Evolutionary conservation across 2,113 vertebrate species (phyloP).

Genomic region (Coregonus clupeaformis): DNA sequence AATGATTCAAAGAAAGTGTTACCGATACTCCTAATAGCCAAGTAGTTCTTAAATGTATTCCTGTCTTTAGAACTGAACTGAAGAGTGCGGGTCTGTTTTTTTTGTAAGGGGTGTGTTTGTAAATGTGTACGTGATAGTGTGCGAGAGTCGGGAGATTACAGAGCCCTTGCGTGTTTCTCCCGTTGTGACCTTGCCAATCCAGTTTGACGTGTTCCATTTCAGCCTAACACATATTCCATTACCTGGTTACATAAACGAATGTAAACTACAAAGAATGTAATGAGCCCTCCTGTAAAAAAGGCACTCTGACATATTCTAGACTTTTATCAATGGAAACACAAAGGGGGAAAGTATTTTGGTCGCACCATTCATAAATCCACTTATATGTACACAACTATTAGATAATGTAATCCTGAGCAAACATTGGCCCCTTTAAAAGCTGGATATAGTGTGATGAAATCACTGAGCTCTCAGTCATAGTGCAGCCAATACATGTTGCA

Average conservation of each 20-base stretch:
- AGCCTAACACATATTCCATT: slow-evolving; percentile 56
- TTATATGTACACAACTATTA: slow-evolving; percentile 23
- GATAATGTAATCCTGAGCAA: background rate
- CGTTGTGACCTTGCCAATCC: slow-evolving; percentile 62
- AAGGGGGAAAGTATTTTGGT: slow-evolving; percentile 16
- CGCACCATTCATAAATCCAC: slow-evolving; percentile 69
- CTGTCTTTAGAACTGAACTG: background rate
- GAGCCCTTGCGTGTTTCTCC: slow-evolving; percentile 55
- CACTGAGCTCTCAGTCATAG: background rate
- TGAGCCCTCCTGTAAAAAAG: slow-evolving; percentile 27
- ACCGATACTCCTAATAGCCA: background rate
- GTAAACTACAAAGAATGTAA: slow-evolving; percentile 69
- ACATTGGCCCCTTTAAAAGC: background rate
- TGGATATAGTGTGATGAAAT: background rate
- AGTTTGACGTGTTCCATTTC: slow-evolving; percentile 67
- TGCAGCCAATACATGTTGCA: too few relatives aligned
- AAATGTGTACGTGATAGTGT: slow-evolving; percentile 33
- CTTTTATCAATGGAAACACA: slow-evolving; percentile 69
- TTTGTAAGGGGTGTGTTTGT: slow-evolving; percentile 29
- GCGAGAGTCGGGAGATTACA: slow-evolving; percentile 40
- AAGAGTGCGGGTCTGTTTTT: background rate
- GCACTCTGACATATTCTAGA: slow-evolving; percentile 19
- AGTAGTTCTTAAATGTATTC: background rate
- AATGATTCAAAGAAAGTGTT: background rate
- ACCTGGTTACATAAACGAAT: slow-evolving; percentile 67